Evolutionary conservation across 2,797 vertebrate genomes (phyloP), one percentile per base, ranked within the genome.

Genomic region (Dendrocincla tyrannina): DNA sequence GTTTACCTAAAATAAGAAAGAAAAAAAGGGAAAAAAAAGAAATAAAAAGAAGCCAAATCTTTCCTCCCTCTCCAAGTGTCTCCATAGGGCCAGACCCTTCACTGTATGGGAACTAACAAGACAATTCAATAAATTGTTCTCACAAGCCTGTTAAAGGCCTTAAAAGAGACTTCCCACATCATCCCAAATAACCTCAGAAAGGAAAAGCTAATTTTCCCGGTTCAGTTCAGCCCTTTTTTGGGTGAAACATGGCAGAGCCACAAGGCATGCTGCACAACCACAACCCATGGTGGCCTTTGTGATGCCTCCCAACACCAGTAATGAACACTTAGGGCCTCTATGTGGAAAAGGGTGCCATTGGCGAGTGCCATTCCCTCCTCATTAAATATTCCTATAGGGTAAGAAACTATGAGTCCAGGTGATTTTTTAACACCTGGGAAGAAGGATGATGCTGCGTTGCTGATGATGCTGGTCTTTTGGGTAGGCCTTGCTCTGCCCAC

Each of bases 191-290:
- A 66, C 39, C 42, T 82, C 67, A 25, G 63, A 79, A 66, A 63
- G 10, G 33, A 47, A 91, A 88, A 70, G 12, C 23, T 76, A 39
- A 49, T 91, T 82, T 88, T 72, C 68, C 64, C 20, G 3, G 0
- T 79, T 81, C 35, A 27, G 17, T 60, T 85, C 64, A 53, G 42
- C 28, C 11, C 20, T 58, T 4, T 59, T 85, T 83, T 39, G 35
- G 16, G 25, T 63, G 44, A 67, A 74, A 80, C 0, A 2, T 2
- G 28, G 18, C 42, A 69, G 79, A 93, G 30, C 12, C 47, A 47
- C 0, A 0, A 2, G 35, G 37, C n/a, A 62, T 23, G 41, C 1
- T 2, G 24, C 8, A 5, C 39, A 16, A 59, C 8, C 23, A 5
- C 20, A 22, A 4, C 13, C 58, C 1, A 0, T 7, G 27, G n/a